Conservation (phyloP, 1,140 invertebrate genomes). For the Apis cerana region DNA sequence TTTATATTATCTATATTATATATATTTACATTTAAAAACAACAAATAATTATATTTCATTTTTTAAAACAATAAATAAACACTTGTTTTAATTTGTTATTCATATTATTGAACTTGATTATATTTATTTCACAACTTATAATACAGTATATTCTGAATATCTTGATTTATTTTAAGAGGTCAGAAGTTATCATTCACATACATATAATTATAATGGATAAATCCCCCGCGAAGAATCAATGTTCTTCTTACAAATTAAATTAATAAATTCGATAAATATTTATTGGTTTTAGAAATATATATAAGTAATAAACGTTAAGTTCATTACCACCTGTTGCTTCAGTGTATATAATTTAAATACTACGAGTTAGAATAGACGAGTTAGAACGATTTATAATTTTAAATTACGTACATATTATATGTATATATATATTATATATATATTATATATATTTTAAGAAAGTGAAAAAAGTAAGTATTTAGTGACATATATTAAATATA, state of each 20-base stretch:
- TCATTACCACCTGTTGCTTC: constrained; percentile 27
- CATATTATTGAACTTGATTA: not conserved
- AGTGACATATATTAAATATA: not conserved
- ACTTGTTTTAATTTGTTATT: not conserved
- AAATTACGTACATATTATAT: not conserved
- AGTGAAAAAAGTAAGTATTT: not conserved
- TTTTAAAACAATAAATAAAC: not conserved
- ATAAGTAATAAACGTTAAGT: not conserved
- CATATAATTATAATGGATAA: constrained; percentile 35
- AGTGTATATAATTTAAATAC: not conserved
- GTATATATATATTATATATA: too few species aligned
- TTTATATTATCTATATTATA: too few species aligned
- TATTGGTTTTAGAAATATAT: not conserved
- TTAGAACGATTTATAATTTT: not conserved
- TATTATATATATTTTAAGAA: not conserved
- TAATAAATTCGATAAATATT: constrained; percentile 8
- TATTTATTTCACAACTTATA: not conserved
- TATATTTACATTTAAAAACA: not conserved
- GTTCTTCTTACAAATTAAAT: not conserved
- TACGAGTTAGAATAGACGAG: not conserved
- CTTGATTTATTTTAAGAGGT: constrained; percentile 22
- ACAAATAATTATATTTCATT: not conserved
- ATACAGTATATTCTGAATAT: not conserved
- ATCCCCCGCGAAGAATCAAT: constrained; percentile 44
- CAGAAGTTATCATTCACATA: constrained; percentile 40